Base-by-base conservation (phyloP, 2,888 invertebrate species). In the Hirtodrosophila confusa region DNA sequence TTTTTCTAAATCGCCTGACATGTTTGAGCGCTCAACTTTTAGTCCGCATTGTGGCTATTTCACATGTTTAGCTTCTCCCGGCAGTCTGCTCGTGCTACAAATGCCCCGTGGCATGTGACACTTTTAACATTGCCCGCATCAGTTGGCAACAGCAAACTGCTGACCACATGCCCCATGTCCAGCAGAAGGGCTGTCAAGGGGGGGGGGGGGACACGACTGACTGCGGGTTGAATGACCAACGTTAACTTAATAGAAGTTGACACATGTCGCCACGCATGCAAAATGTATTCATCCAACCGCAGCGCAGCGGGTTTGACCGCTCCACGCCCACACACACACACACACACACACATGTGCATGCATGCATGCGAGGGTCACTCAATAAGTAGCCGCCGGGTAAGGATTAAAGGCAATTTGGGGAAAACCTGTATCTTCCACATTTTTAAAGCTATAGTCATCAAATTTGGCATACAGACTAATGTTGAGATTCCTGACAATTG, bases 251-350 rank as follows among this genome's bases (percentile, higher is more conserved):
- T 88, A 89, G 80, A 83, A 88, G 69, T 88, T 86, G 89, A 79
- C 89, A 85, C 89, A 87, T 84, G 88, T 88, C 82, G 87, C 88
- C 85, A 87, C 88, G 88, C 88, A 80, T 83, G 88, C 88, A 88
- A 88, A 88, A 76, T 88, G 80, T 73, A 83, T 82, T 88, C 80
- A 84, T 63, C 84, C 88, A 84, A 82, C 80, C 88, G 69, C 80
- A 75, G 64, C 49, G 31, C 54, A 50, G 53, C 47, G 63, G 35
- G 63, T 55, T 45, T 66, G 69, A 74, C 69, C 69, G 61, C 40
- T 56, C 35, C 47, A 41, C 50, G 44, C 24, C 45, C 43, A 29
- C 24, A 41, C 37, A 55, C 23, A 24, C 47, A 12, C 44, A 24
- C 27, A 45, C 8, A 29, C 2, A 23, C n/a, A 11, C 36, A 27